Evolutionary conservation across 2,113 vertebrate species (phyloP), one percentile per base, ranked within the genome.

Genomic region (Rhombomys opimus): DNA sequence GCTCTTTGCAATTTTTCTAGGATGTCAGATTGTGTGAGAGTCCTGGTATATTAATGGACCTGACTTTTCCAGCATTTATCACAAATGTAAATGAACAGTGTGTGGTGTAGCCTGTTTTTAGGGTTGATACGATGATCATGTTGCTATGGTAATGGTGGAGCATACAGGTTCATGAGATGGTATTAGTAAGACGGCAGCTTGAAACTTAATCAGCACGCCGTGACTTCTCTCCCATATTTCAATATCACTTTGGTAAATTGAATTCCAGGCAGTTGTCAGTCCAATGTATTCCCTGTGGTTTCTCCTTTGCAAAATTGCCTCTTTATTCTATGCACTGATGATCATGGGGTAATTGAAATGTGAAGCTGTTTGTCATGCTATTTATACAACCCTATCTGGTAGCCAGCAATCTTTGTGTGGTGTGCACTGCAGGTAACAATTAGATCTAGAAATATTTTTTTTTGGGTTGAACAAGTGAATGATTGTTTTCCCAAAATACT

Each of bases 221-320:
- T 59, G 96, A 96, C 97, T 98, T 98, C 96, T 96, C 96, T 92
- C 96, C 85, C 4, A 77, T 98, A 98, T 99, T 98, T 98, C 98
- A 98, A 95, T 98, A 98, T 98, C 98, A 97, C 97, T 98, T 97
- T 65, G 94, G 96, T 95, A 98, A 98, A 98, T 98, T 98, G 98
- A 98, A 98, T 98, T 98, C 98, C 96, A 98, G 98, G 97, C 97
- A 98, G 97, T 98, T 98, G 98, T 98, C 98, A 98, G 97, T 98
- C 97, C 93, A 81, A 93, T 98, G 96, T 98, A 98, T 98, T 98
- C 98, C 95, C 97, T 80, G 90, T 96, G 97, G 98, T 97, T 98
- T 98, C 96, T 95, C 96, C 98, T 97, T 95, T 96, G 93, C 96
- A 96, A 97, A 98, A 97, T 97, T 97, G 96, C 94, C 96, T 98